Evolutionary conservation across 2,888 invertebrate species (phyloP), one percentile per base, ranked within the genome.

Genomic region (Choristoneura rosaceana): DNA sequence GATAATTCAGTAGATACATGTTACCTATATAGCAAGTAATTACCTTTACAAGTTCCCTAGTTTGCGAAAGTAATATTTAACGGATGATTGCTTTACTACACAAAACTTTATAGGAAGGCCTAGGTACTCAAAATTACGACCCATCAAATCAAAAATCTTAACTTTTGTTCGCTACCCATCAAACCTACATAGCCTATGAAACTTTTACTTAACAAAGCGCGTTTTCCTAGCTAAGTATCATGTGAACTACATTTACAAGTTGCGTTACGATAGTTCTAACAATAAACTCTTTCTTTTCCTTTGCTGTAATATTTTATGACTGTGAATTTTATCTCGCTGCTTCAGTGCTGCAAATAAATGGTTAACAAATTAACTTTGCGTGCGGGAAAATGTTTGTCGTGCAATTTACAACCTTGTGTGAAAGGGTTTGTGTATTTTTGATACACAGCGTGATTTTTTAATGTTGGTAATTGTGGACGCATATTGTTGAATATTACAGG

Each of bases 321-420:
- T 82, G 84, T 84, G 85, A 89, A 88, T 89, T 88, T 89, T 87
- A 90, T 90, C 87, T 89, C 83, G 84, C 85, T 86, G 82, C 83
- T 83, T 84, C 87, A 84, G 85, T 81, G 83, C 84, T 86, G 87
- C 83, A 85, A 87, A 87, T 86, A 86, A 86, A 87, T 86, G 81
- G 84, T 84, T 86, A 85, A 84, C 84, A 85, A 87, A 84, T 83
- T 81, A 80, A 77, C 82, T 85, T 86, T 88, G 84, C 86, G 84
- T 83, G 80, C 75, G 76, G 77, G 80, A 79, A 67, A 58, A 60
- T 81, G 77, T 75, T 75, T 76, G 77, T 79, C 77, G 73, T 71
- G 77, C 79, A 78, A 87, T 82, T 83, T 82, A 84, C 78, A 77
- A 84, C 85, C 82, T 83, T 88, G 84, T 83, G 78, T 50, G 74